Percentiles rank a stretch among this genome's conserved stretches.
These are phyloP conservation scores for Terebella lapidaria DNA, from an alignment of 2,888 invertebrate species.

Conservation along the genomic window DNA sequence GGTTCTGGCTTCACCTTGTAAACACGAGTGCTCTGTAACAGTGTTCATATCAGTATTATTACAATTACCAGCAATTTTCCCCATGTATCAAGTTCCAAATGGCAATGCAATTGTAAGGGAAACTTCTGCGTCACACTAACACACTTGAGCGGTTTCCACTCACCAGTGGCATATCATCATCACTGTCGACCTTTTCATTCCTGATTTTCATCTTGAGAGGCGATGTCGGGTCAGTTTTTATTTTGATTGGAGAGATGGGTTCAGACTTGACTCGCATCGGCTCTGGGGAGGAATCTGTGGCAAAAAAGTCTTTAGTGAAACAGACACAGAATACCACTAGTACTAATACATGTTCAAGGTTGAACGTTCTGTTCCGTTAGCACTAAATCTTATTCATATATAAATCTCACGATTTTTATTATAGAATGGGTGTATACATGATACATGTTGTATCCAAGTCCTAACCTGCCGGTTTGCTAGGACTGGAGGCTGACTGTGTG, in stretches of 20 bases:
- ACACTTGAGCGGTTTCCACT: slow-evolving; percentile 7
- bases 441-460: no score
- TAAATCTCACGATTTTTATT: no score
- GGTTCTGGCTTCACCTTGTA: not conserved
- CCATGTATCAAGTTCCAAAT: no score
- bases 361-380: not conserved
- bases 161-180: slow-evolving; percentile 38
- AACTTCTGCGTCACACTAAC: not conserved
- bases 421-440: no score
- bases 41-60: not conserved
- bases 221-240: slow-evolving; percentile 10
- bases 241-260: slow-evolving; percentile 1
- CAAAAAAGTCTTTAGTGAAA: not conserved
- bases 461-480: no score
- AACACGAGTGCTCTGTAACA: not conserved
- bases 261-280: slow-evolving; percentile 3
- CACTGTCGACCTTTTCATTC: slow-evolving; percentile 26
- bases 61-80: no score
- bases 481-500: not conserved
- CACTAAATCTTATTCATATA: no score
- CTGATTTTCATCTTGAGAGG: slow-evolving; percentile 12
- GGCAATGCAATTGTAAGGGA: not conserved
- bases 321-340: no score
- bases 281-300: not conserved
- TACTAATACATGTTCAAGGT: no score